Evolutionary conservation across 2,797 vertebrate genomes (phyloP).

Genomic region (Brotula barbata): DNA sequence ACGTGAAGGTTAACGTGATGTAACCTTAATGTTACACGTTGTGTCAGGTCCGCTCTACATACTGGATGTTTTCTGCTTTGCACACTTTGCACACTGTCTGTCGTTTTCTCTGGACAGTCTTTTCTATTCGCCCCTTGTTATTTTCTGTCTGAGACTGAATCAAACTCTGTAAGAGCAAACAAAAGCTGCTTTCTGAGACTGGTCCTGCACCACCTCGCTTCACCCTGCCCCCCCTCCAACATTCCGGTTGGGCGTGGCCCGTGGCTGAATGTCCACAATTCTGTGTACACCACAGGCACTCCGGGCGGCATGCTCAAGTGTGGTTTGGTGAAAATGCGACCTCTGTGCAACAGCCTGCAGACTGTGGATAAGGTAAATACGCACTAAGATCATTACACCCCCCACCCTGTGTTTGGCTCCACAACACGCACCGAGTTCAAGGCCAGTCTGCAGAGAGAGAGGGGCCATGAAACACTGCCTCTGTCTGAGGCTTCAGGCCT

Average conservation of each 20-base stretch:
- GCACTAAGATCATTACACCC: constrained; percentile 13
- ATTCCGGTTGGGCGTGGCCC: no score
- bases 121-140: no score
- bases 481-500: constrained; percentile 10
- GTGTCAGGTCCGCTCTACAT: no score
- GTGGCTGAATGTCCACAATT: neutral
- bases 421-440: constrained; percentile 23
- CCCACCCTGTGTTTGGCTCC: constrained; percentile 3
- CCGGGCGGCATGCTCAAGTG: constrained; percentile 28
- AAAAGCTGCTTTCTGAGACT: constrained; percentile 53
- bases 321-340: constrained; percentile 41
- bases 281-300: constrained; percentile 16
- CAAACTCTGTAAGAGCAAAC: constrained; percentile 42
- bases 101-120: no score
- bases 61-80: neutral
- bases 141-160: constrained; percentile 25
- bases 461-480: constrained; percentile 27
- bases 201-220: neutral
- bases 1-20: no score
- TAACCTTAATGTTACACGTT: no score
- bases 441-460: neutral
- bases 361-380: constrained; percentile 39
- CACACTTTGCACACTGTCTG: neutral
- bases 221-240: constrained; percentile 2
- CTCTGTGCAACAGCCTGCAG: constrained; percentile 42